phyloP scores from a whole-genome alignment of 2,797 vertebrate species.

The Decapterus maruadsi region DNA sequence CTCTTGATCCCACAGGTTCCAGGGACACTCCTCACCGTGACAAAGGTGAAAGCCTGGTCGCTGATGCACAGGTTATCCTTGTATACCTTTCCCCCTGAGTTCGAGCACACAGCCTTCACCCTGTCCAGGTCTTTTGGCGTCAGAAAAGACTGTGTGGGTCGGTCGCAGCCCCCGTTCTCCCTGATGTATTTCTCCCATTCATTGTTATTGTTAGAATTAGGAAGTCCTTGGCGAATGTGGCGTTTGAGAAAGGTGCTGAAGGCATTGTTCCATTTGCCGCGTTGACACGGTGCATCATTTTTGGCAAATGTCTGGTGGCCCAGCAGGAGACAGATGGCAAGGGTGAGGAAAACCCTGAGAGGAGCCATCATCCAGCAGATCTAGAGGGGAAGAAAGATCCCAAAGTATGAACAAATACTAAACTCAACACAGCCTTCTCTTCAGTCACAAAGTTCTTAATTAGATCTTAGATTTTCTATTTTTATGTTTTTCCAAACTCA shows the following conservation, averaged over 20 bases:
- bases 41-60: conserved; percentile 73
- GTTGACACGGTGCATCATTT: conserved; percentile 80
- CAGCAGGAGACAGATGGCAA: conserved; percentile 58
- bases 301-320: conserved; percentile 33
- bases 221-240: conserved; percentile 72
- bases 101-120: conserved; percentile 79
- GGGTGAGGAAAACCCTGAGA: conserved; percentile 9
- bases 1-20: conserved; percentile 77
- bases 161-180: conserved; percentile 65
- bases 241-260: conserved; percentile 72
- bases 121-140: conserved; percentile 56
- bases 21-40: conserved; percentile 76
- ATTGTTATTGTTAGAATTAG: conserved; percentile 58
- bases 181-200: conserved; percentile 77
- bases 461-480: background rate
- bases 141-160: conserved; percentile 87
- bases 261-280: conserved; percentile 71
- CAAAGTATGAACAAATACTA: background rate
- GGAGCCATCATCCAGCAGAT: conserved; percentile 62
- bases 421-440: background rate
- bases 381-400: conserved; percentile 20
- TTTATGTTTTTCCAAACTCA: too few relatives aligned
- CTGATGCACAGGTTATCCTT: conserved; percentile 85
- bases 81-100: conserved; percentile 68
- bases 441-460: background rate